Conservation (phyloP, 2,113 vertebrate species). For the Bubo bubo region DNA sequence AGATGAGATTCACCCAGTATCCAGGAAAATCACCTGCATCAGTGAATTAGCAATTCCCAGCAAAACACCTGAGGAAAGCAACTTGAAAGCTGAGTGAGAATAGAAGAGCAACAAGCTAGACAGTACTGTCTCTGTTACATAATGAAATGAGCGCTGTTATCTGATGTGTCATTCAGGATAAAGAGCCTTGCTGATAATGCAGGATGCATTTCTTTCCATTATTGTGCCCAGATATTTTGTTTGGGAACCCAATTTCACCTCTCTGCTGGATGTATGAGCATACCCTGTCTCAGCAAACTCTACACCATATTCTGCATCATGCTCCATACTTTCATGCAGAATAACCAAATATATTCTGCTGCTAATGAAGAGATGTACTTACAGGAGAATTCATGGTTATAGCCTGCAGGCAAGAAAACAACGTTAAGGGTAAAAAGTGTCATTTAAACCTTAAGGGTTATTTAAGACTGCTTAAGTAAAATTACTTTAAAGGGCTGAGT, state of each 20-base stretch:
- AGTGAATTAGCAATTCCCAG: background rate
- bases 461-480: background rate
- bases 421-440: background rate
- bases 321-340: background rate
- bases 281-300: background rate
- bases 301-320: background rate
- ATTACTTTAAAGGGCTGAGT: background rate
- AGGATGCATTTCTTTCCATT: background rate
- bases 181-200: background rate
- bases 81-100: background rate
- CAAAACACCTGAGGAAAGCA: background rate
- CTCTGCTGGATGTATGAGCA: background rate
- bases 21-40: background rate
- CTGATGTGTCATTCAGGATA: background rate
- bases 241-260: background rate
- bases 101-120: background rate
- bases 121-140: background rate
- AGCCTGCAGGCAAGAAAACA: conserved; percentile 1
- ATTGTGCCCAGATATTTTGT: background rate
- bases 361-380: background rate
- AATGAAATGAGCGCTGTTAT: accelerated
- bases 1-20: background rate
- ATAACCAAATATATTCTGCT: background rate
- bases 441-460: background rate
- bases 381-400: background rate